These are phyloP conservation scores for Distichodus sexfasciatus DNA, from an alignment of 2,797 vertebrate species.

Conservation along the genomic window DNA sequence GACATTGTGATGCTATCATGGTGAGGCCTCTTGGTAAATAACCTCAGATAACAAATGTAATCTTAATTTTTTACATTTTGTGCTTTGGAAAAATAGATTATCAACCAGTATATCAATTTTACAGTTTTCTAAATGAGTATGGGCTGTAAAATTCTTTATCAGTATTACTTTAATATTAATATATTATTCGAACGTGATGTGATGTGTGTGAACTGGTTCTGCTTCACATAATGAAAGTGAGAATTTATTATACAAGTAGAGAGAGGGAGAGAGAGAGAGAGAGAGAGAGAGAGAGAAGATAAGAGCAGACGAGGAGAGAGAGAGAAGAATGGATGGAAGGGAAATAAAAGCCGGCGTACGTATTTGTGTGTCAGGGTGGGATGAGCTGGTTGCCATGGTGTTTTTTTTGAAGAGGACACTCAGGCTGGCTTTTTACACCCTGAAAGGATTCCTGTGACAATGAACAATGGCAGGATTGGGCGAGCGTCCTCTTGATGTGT, in stretches of 20 bases:
- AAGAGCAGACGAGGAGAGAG: background rate
- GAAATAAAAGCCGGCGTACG: conserved; percentile 3
- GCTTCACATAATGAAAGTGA: too few species aligned
- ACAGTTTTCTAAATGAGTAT: too few species aligned
- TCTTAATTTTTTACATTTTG: too few species aligned
- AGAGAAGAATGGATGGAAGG: background rate
- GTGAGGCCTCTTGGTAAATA: too few species aligned
- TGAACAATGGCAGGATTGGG: conserved; percentile 37
- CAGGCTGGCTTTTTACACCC: conserved; percentile 26
- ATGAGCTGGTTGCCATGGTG: conserved; percentile 41
- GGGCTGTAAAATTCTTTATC: too few species aligned
- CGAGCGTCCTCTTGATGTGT: conserved; percentile 2
- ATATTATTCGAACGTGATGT: too few species aligned
- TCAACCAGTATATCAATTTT: too few species aligned
- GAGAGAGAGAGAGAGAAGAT: background rate
- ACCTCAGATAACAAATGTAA: too few species aligned
- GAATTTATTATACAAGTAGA: background rate
- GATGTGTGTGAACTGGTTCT: too few species aligned
- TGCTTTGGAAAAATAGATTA: too few species aligned
- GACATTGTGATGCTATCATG: too few species aligned
- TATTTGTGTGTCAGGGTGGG: background rate
- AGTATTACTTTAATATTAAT: too few species aligned
- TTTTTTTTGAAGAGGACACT: conserved; percentile 44
- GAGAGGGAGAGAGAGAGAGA: background rate
- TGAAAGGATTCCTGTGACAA: conserved; percentile 34